These are phyloP conservation scores for Peromyscus aztecus DNA, from an alignment of 2,797 vertebrate species.

Conservation along the genomic window DNA sequence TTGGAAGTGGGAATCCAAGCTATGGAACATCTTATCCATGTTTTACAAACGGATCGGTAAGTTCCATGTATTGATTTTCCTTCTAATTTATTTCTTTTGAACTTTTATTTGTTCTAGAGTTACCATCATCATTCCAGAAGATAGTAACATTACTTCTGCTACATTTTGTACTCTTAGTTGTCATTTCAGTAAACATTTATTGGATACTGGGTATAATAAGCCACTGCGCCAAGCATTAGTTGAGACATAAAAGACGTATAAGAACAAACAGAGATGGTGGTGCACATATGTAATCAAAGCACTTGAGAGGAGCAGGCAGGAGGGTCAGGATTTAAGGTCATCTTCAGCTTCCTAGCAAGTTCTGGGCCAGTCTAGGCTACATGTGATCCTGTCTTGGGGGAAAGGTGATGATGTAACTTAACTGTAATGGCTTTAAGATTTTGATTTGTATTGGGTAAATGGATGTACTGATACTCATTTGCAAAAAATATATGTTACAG, in stretches of 20 bases:
- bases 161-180: conserved; percentile 28
- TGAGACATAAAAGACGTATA: not conserved
- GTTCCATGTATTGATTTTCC: conserved; percentile 61
- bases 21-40: conserved; percentile 96
- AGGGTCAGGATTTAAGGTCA: not conserved
- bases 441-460: conserved; percentile 13
- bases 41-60: conserved; percentile 97
- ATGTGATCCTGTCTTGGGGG: not conserved
- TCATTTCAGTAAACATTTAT: conserved; percentile 21
- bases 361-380: not conserved
- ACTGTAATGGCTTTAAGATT: conserved; percentile 6
- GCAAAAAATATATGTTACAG: not conserved
- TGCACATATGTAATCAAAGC: not conserved
- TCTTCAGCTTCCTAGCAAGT: not conserved
- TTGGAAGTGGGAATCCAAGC: conserved; percentile 97
- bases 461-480: conserved; percentile 9
- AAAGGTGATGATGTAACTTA: not conserved
- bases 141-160: not conserved
- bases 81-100: conserved; percentile 13
- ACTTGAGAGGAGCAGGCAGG: not conserved
- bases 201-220: not conserved
- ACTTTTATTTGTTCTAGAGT: conserved; percentile 69
- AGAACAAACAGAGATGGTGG: not conserved
- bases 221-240: not conserved
- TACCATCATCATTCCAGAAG: conserved; percentile 16